Conservation (phyloP, 2,113 vertebrate species). For the Actenoides hombroni region DNA sequence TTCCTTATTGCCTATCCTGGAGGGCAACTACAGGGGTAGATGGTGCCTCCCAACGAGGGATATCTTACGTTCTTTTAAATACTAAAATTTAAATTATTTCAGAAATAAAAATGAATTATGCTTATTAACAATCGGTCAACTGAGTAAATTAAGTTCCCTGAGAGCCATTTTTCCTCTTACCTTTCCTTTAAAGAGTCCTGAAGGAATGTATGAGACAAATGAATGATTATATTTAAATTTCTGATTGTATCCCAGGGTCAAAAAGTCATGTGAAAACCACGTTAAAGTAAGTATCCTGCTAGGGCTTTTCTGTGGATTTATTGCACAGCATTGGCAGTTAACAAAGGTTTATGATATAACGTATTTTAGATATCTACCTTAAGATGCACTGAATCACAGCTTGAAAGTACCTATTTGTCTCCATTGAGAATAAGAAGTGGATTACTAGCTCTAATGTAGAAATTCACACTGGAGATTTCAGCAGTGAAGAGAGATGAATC, state of each 20-base stretch:
- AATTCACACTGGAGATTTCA: background rate
- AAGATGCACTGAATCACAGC: background rate
- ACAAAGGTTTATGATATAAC: background rate
- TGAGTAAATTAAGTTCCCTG: background rate
- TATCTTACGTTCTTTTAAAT: background rate
- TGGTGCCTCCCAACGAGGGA: rapidly evolving
- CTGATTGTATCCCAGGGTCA: background rate
- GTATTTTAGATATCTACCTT: background rate
- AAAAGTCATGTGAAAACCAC: background rate
- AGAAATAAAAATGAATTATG: background rate
- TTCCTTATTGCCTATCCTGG: background rate
- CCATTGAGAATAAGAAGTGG: background rate
- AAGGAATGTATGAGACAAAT: background rate
- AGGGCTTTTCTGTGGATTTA: background rate
- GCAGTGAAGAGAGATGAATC: background rate
- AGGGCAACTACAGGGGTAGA: background rate
- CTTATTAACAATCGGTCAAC: background rate
- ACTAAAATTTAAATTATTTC: background rate
- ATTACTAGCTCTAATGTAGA: background rate
- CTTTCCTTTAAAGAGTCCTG: background rate
- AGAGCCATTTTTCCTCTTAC: background rate
- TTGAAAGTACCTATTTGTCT: background rate
- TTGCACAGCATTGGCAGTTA: background rate
- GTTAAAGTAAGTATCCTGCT: background rate
- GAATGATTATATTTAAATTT: background rate